Evolutionary conservation across 2,888 invertebrate species (phyloP).

Genomic region (Diplazon laetatorius): DNA sequence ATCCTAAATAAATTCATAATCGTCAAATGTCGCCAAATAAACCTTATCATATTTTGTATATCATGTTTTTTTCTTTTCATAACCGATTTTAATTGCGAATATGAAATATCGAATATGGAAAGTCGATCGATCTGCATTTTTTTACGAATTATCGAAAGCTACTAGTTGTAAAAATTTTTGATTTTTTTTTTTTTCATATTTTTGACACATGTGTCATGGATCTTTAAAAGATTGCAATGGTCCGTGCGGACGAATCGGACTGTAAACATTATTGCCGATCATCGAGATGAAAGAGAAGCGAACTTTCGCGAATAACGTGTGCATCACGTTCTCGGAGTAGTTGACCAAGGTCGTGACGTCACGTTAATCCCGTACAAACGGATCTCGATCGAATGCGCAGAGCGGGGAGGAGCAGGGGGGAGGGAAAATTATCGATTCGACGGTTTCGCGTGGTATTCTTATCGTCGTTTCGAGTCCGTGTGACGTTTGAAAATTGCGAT

Average conservation of each 20-base stretch:
- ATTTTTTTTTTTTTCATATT: no score
- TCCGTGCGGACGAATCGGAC: constrained; percentile 27
- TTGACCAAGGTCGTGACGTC: constrained; percentile 35
- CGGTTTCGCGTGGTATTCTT: constrained; percentile 28
- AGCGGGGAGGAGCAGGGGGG: background rate
- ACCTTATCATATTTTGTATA: no score
- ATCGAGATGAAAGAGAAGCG: constrained; percentile 33
- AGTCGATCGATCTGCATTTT: no score
- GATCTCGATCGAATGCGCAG: background rate
- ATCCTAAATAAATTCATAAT: no score
- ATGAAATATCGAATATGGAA: no score
- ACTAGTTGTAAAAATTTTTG: no score
- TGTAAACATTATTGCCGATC: constrained; percentile 42
- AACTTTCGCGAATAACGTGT: background rate
- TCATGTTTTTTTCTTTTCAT: no score
- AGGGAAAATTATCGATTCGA: constrained; percentile 25
- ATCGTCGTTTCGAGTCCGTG: constrained; percentile 31
- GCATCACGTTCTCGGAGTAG: constrained; percentile 20
- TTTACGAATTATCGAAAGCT: no score
- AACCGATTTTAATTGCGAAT: no score
- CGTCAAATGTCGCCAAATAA: no score
- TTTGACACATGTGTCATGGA: no score
- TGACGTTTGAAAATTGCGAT: constrained; percentile 43
- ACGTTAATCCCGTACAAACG: constrained; percentile 24
- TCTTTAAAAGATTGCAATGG: no score